Base-by-base conservation (phyloP, 2,888 invertebrate species). In the Limenitis arthemis region DNA sequence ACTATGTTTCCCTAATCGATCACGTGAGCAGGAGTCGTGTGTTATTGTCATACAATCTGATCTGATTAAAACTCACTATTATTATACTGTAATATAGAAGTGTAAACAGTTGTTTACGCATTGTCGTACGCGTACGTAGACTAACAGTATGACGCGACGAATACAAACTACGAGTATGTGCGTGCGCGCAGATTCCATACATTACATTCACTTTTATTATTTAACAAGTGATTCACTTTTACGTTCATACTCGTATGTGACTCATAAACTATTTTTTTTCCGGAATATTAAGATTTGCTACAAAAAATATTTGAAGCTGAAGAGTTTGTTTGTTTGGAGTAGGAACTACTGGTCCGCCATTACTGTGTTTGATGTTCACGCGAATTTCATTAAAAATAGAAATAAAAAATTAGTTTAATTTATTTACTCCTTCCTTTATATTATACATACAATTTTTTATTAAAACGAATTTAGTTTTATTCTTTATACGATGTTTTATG, bases 161-260 rank as follows among this genome's bases (percentile, higher is more conserved):
- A 51, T 51, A 46, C 29, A 51, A 47, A 40, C 30, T 12, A n/a
- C 34, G 31, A 31, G 36, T 11, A 36, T 6, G 31, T 32, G 43
- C 12, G 33, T 32, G 33, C 32, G 20, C 8, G 8, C 42, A 42
- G 12, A 32, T 43, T 32, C 5, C 1, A 11, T 30, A 34, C 20
- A 34, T 42, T 36, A 49, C 42, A 37, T 49, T 49, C 30, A 49
- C 49, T 42, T 49, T 49, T 49, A 43, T 42, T 43, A n/a, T 37
- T 37, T 34, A 31, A 28, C 37, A 37, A 37, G n/a, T 9, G 31
- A 46, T 36, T 46, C 29, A 46, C 12, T 28, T 28, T 37, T 11
- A 37, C 32, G 43, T 34, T 11, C 34, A 30, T 3, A 20, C 20
- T 20, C 20, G 20, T 20, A 20, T 20, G 20, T 20, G 20, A 20